Evolutionary conservation across 1,140 invertebrate species (phyloP).

Genomic region (Pseudomyrmex concolor): DNA sequence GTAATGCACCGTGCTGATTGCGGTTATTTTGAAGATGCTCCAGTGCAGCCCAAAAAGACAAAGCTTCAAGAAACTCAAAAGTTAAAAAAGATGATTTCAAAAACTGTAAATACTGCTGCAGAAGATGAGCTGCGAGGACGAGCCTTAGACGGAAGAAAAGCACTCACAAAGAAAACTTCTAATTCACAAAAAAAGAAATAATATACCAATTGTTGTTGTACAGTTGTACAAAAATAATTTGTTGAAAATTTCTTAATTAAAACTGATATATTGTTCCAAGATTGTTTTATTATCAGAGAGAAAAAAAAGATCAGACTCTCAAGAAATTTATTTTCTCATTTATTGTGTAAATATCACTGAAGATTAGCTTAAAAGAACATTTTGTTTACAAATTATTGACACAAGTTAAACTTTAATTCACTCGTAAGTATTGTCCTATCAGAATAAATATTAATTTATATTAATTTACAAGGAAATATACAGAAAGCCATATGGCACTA

Average conservation of each 20-base stretch:
- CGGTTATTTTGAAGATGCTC: constrained; percentile 84
- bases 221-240: neutral
- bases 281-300: neutral
- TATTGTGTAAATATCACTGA: neutral
- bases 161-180: constrained; percentile 78
- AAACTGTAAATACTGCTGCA: constrained; percentile 87
- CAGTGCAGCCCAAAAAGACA: constrained; percentile 87
- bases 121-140: constrained; percentile 87
- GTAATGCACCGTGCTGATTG: constrained; percentile 1
- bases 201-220: neutral
- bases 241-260: neutral
- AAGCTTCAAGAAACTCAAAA: constrained; percentile 87
- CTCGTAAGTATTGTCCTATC: neutral
- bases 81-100: constrained; percentile 87
- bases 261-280: neutral
- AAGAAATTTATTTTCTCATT: neutral
- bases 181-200: constrained; percentile 44
- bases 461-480: constrained; percentile 63
- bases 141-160: constrained; percentile 84
- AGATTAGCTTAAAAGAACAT: constrained; percentile 11
- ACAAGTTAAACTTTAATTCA: constrained; percentile 17
- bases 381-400: constrained; percentile 34
- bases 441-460: constrained; percentile 50
- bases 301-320: neutral
- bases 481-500: constrained; percentile 29